These are phyloP conservation scores for Anadara kagoshimensis DNA, from an alignment of 1,140 invertebrate genomes.

Conservation along the genomic window DNA sequence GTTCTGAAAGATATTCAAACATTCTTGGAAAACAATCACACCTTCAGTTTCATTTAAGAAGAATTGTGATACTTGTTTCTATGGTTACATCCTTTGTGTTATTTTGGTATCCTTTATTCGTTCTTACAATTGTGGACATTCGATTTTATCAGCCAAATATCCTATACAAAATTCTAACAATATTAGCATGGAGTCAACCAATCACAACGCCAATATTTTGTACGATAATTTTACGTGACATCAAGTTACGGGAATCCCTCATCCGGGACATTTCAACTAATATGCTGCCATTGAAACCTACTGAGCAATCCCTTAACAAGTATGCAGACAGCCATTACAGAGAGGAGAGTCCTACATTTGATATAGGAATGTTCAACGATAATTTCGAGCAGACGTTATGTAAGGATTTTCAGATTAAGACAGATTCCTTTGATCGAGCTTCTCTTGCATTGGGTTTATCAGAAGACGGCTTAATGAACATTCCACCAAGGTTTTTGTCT, in stretches of 20 bases:
- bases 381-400: too few relatives aligned
- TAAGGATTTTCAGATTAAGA: too few relatives aligned
- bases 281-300: slow-evolving; percentile 19
- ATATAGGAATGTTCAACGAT: too few relatives aligned
- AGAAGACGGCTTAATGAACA: too few relatives aligned
- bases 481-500: too few relatives aligned
- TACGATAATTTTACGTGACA: slow-evolving; percentile 64
- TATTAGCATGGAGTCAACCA: slow-evolving; percentile 74
- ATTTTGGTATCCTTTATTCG: slow-evolving; percentile 92
- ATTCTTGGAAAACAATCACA: slow-evolving; percentile 1
- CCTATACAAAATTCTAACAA: slow-evolving; percentile 58
- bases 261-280: slow-evolving; percentile 44
- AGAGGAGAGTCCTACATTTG: too few relatives aligned
- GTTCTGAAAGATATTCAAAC: neutral
- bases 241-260: slow-evolving; percentile 33
- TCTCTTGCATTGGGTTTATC: too few relatives aligned
- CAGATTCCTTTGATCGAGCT: too few relatives aligned
- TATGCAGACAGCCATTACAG: too few relatives aligned
- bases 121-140: slow-evolving; percentile 82
- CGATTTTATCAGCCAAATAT: slow-evolving; percentile 47
- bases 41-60: slow-evolving; percentile 48
- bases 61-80: slow-evolving; percentile 69
- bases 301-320: too few relatives aligned
- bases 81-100: slow-evolving; percentile 90
- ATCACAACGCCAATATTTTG: slow-evolving; percentile 64